Percentiles rank a stretch among this genome's conserved stretches.
Evolutionary conservation across 1,140 invertebrate species (phyloP).

Genomic region (Drosophila albomicans): DNA sequence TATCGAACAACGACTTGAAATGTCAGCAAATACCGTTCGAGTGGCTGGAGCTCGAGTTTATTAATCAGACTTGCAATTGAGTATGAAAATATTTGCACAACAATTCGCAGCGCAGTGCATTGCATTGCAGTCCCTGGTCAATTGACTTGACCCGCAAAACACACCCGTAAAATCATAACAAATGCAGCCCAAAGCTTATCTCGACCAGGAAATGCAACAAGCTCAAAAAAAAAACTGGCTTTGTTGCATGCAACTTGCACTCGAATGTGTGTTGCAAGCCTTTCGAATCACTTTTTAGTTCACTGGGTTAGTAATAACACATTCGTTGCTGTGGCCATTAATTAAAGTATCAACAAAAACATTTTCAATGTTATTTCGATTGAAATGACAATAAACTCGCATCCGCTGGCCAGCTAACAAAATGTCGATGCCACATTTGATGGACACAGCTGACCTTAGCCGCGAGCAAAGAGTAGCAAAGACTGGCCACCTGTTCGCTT

Average conservation of each 20-base stretch:
- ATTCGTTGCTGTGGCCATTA: neutral
- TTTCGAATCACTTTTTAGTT: conserved; percentile 52
- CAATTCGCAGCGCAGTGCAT: conserved; percentile 34
- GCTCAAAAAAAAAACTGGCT: conserved; percentile 41
- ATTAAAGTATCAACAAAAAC: neutral
- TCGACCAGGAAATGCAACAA: conserved; percentile 68
- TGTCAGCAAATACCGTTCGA: conserved; percentile 30
- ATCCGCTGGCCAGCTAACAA: conserved; percentile 62
- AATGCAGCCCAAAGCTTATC: conserved; percentile 51
- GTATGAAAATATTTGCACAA: conserved; percentile 68
- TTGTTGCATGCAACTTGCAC: conserved; percentile 47
- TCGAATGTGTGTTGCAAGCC: conserved; percentile 20
- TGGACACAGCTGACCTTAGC: conserved; percentile 73
- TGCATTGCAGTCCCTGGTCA: conserved; percentile 11
- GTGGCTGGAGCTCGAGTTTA: neutral
- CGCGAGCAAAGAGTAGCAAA: conserved; percentile 6
- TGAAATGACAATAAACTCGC: conserved; percentile 35
- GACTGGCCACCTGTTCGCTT: conserved; percentile 58
- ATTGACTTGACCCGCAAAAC: conserved; percentile 45
- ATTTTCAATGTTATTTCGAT: conserved; percentile 63
- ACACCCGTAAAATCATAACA: conserved; percentile 55
- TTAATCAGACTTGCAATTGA: conserved; percentile 32
- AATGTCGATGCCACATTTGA: conserved; percentile 60
- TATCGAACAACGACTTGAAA: conserved; percentile 17
- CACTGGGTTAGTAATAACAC: conserved; percentile 67